A percentile compares a stretch with the other conserved stretches of the same genome.
These are phyloP conservation scores for Auanema freiburgensis DNA, from an alignment of 2,888 invertebrate species.

Conservation along the genomic window DNA sequence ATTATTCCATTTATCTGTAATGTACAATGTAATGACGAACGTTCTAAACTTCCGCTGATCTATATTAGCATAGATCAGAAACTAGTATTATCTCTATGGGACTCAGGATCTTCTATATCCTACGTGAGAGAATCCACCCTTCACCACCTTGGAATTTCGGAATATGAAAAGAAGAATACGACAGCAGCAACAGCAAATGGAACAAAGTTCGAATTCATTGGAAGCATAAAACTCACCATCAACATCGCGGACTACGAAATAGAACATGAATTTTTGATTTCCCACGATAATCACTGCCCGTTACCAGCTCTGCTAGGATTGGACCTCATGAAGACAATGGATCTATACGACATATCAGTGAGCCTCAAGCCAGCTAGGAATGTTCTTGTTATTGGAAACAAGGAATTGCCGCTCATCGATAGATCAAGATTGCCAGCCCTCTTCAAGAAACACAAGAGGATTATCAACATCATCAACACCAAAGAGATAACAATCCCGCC, in stretches of 20 bases:
- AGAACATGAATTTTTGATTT: slow-evolving; percentile 7
- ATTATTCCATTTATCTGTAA: not conserved
- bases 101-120: not conserved
- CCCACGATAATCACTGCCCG: slow-evolving; percentile 11
- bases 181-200: not conserved
- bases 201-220: not conserved
- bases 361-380: no score
- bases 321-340: slow-evolving; percentile 14
- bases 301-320: slow-evolving; percentile 6
- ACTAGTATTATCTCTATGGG: not conserved
- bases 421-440: no score
- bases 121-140: not conserved
- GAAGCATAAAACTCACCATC: not conserved
- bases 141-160: not conserved
- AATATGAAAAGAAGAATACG: not conserved
- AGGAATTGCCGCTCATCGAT: no score
- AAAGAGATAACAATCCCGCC: no score
- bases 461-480: no score
- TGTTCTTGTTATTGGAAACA: no score
- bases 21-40: not conserved
- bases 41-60: not conserved
- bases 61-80: not conserved
- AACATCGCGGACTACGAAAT: not conserved
- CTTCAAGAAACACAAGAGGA: no score
- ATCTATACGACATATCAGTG: not conserved